Conservation (phyloP, 2,888 invertebrate genomes). For the Emmelina monodactyla region DNA sequence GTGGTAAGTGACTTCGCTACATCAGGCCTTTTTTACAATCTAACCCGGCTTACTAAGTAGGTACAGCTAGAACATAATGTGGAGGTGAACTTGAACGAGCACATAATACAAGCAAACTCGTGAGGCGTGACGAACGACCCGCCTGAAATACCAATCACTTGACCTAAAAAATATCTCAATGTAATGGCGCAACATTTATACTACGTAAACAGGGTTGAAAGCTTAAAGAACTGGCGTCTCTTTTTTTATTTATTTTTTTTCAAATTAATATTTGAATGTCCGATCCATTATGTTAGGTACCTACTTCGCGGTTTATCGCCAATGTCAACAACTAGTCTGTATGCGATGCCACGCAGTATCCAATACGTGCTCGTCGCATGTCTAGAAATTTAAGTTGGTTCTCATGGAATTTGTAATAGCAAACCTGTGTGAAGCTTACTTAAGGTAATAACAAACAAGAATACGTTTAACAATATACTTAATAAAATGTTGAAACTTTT, state of each 20-base stretch:
- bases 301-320: constrained; percentile 4
- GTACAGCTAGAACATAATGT: constrained; percentile 18
- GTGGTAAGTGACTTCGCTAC: constrained; percentile 72
- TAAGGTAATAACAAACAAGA: no score
- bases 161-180: constrained; percentile 49
- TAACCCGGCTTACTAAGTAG: constrained; percentile 1
- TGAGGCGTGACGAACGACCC: constrained; percentile 38
- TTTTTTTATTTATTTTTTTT: no score
- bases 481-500: no score
- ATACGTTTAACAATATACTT: no score
- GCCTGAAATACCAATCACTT: constrained; percentile 50
- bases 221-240: no score
- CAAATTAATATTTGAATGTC: no score
- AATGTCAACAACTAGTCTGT: constrained; percentile 20
- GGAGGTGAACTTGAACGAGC: constrained; percentile 32
- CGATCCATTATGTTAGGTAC: background rate
- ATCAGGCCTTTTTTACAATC: background rate
- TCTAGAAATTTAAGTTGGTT: background rate
- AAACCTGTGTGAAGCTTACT: no score
- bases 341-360: constrained; percentile 21
- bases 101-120: constrained; percentile 26
- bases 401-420: constrained; percentile 1
- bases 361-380: constrained; percentile 16
- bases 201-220: no score
- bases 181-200: constrained; percentile 35